Conservation (phyloP, 2,113 vertebrate species). For the Macrotus californicus region DNA sequence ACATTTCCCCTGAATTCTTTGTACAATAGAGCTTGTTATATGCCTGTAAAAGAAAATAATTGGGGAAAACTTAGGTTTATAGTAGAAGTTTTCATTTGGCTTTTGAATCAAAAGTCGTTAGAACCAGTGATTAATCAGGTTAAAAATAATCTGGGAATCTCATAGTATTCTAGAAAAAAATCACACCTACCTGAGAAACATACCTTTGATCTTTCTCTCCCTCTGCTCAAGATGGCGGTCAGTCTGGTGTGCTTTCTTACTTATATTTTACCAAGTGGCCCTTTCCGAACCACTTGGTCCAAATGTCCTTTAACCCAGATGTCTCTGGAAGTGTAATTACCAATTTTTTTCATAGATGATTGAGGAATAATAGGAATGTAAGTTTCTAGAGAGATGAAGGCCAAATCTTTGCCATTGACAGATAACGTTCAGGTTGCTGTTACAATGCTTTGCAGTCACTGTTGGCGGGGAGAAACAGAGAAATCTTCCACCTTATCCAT, state of each 20-base stretch:
- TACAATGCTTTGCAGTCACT: background rate
- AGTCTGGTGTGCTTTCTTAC: constrained; percentile 38
- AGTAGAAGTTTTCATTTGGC: background rate
- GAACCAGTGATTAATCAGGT: background rate
- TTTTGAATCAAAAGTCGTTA: constrained; percentile 12
- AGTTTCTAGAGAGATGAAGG: constrained; percentile 25
- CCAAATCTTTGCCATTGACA: constrained; percentile 8
- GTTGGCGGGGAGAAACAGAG: background rate
- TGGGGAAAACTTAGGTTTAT: background rate
- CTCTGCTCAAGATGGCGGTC: constrained; percentile 14
- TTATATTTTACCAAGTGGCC: constrained; percentile 55
- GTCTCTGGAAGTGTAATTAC: constrained; percentile 55
- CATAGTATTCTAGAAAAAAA: constrained; percentile 21
- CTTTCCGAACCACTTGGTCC: constrained; percentile 55
- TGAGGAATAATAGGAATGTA: constrained; percentile 18
- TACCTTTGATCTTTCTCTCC: constrained; percentile 48
- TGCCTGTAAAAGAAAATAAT: background rate
- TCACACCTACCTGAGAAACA: constrained; percentile 9
- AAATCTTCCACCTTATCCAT: background rate
- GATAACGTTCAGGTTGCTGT: background rate
- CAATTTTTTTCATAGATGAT: constrained; percentile 51
- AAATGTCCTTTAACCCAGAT: constrained; percentile 57
- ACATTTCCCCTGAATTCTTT: background rate
- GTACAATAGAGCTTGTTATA: background rate
- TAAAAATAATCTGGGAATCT: background rate